Evolutionary conservation across 2,797 vertebrate species (phyloP), one percentile per base, ranked within the genome.

Genomic region (Poeciliopsis gracilis): DNA sequence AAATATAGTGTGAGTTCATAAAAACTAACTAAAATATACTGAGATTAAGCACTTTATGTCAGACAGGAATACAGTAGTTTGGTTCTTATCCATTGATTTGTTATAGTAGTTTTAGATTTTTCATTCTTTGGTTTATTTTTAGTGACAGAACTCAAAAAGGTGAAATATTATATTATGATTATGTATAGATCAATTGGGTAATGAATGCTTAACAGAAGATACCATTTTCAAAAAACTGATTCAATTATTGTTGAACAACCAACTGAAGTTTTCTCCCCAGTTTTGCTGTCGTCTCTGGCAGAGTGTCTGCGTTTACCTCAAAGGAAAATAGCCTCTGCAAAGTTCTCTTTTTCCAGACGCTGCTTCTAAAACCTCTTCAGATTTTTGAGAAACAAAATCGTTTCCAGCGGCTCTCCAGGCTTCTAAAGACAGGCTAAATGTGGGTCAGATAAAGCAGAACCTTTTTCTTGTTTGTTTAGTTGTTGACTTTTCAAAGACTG

Each of bases 381-480:
- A 83, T 66, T 53, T 23, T 25, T 47, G 1, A 30, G 12, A 70
- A 63, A 82, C 81, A n/a, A 77, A 87, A 78, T 41, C 23, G 15
- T 46, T 72, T 77, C 77, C 43, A 79, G 43, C 41, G 47, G 80
- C 78, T 75, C 70, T 5, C 38, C 43, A 33, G 8, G 38, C 61
- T 59, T 75, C 49, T 74, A 23, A 79, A 86, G 71, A 63, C 75
- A 11, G 51, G 0, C 72, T 74, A 81, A 84, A 90, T 90, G 49
- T 88, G 86, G 82, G 90, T 89, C 89, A 87, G 76, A 86, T 61
- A 45, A 57, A 61, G 51, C 57, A 49, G 80, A 49, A 36, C 75
- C 63, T 72, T 80, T 69, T 81, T 71, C 38, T 81, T 67, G 33
- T 45, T 84, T 77, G 59, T 81, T 69, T 81, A 77, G 79, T 82